Conservation (phyloP, 1,140 invertebrate species). For the Neodiprion virginianus region DNA sequence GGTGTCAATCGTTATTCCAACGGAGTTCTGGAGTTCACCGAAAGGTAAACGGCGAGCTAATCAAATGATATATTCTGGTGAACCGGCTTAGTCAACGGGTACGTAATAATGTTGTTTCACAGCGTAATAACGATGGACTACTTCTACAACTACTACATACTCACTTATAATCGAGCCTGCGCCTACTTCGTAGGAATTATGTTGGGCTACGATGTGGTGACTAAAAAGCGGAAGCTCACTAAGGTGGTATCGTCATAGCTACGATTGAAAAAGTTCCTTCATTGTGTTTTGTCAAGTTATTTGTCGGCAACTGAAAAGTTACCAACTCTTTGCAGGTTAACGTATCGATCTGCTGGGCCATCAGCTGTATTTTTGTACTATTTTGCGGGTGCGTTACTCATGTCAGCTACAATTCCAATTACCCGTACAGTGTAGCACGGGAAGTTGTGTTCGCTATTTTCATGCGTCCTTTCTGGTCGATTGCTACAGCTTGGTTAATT, state of each 20-base stretch:
- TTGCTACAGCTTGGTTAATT: conserved; percentile 59
- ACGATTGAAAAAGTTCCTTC: neutral
- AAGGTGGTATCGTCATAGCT: neutral
- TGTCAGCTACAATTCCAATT: neutral
- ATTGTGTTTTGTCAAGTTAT: neutral
- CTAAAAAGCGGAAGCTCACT: conserved; percentile 17
- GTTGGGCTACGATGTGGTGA: conserved; percentile 58
- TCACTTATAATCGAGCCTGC: conserved; percentile 56
- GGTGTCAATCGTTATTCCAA: neutral
- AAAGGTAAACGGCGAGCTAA: neutral
- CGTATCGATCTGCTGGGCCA: neutral
- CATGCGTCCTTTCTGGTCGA: conserved; percentile 50
- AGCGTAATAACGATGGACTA: neutral
- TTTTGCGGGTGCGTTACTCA: neutral
- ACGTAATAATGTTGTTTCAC: neutral
- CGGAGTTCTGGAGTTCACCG: neutral
- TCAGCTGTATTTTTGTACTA: neutral
- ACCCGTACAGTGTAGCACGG: conserved; percentile 23
- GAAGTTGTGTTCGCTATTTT: conserved; percentile 49
- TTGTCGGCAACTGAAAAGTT: neutral
- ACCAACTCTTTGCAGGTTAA: neutral
- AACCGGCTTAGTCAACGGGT: neutral
- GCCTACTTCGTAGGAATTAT: conserved; percentile 67
- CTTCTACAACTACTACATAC: conserved; percentile 39
- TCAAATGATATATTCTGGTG: neutral